Evolutionary conservation across 2,888 invertebrate genomes (phyloP).

Genomic region (Rhyacophila evoluta): DNA sequence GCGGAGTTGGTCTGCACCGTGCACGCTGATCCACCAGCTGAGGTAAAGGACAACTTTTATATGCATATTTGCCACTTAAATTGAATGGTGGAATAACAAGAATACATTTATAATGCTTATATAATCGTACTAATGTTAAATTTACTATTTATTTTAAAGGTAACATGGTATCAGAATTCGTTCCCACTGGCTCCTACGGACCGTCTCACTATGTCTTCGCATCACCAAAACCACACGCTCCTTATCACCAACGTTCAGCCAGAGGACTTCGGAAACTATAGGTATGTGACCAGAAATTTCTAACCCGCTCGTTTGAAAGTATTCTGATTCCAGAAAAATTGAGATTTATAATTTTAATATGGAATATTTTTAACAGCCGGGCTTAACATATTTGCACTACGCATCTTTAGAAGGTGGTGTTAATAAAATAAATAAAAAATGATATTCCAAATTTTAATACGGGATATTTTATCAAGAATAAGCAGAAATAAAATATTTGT

Average conservation of each 20-base stretch:
- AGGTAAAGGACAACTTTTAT: slow-evolving; percentile 70
- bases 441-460: too few species aligned
- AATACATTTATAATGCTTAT: not conserved
- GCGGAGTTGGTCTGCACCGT: slow-evolving; percentile 78
- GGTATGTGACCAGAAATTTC: slow-evolving; percentile 60
- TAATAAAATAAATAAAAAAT: too few species aligned
- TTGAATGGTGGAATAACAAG: too few species aligned
- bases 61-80: too few species aligned
- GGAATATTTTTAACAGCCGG: too few species aligned
- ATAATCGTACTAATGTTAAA: not conserved
- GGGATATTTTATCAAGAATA: too few species aligned
- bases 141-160: slow-evolving; percentile 62
- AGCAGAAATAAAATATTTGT: too few species aligned
- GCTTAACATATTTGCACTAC: too few species aligned
- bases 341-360: too few species aligned
- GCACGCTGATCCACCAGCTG: slow-evolving; percentile 76
- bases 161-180: slow-evolving; percentile 80
- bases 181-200: slow-evolving; percentile 77
- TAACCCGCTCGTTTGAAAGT: too few species aligned
- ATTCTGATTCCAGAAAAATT: too few species aligned
- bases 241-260: slow-evolving; percentile 73
- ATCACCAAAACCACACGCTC: slow-evolving; percentile 77
- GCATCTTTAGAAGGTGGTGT: too few species aligned
- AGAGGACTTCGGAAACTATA: slow-evolving; percentile 79
- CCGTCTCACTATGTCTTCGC: slow-evolving; percentile 76